Base-by-base conservation (phyloP, 2,797 vertebrate genomes). In the Buceros bicornis region DNA sequence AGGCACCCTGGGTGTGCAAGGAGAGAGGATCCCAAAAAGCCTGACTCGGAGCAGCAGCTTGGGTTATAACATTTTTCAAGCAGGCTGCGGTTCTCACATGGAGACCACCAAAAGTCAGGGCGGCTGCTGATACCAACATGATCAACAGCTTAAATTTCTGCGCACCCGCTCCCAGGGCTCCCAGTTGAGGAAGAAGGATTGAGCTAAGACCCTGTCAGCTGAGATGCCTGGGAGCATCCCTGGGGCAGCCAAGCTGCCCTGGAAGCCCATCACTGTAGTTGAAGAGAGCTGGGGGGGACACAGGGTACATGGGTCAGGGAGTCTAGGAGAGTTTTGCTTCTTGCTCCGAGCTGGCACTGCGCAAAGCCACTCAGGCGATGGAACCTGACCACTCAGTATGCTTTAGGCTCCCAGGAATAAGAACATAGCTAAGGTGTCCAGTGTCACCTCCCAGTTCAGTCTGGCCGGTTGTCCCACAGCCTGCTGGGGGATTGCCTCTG, bases 1-100 rank as follows among this genome's bases (percentile, higher is more conserved):
- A 66, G 22, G 25, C 6, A 45, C 4, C 14, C 35, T 72, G 35
- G 26, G n/a, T 40, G 12, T 2, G 16, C 18, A 31, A 80, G 43
- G 42, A 67, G 19, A 53, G 25, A 48, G 50, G 13, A 40, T 76
- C 47, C 29, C 29, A 22, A 71, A 57, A 69, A 88, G 14, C 53
- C 42, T 8, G 8, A 4, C 57, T 73, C 0, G 0, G 13, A 73
- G 53, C 48, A 82, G 22, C 1, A 6, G 8, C 22, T 56, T 51
- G 33, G 61, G 16, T 74, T 91, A 16, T 17, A 16, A 43, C 18
- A 14, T 51, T 74, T 93, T 33, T 48, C 0, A 2, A 54, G 31
- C 35, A 57, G 78, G 43, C n/a, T 82, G 64, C 43, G 26, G 17
- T 54, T 16, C 47, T 90, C 50, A 6, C 2, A 2, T 14, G 67